These are phyloP conservation scores for Zosterops pallidus DNA, from an alignment of 2,113 vertebrate genomes.

Conservation along the genomic window DNA sequence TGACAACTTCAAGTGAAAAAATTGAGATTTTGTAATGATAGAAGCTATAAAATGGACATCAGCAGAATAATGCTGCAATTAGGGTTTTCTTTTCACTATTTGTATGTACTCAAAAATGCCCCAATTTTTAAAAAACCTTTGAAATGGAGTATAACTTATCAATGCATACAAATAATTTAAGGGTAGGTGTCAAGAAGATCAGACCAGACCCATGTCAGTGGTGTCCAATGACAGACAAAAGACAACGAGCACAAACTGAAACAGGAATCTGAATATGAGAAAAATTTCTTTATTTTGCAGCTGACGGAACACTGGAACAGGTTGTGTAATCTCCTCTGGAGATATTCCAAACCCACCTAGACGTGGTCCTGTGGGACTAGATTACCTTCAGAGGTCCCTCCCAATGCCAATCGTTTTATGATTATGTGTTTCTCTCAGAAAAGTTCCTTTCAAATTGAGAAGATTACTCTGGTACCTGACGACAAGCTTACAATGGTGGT, in stretches of 20 bases:
- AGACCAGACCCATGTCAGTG: not conserved
- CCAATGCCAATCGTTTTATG: not conserved
- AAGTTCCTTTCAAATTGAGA: not conserved
- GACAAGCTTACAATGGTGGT: not conserved
- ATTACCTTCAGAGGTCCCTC: not conserved
- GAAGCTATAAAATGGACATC: constrained; percentile 7
- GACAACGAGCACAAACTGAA: rapidly evolving
- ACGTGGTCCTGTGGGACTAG: not conserved
- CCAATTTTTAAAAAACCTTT: not conserved
- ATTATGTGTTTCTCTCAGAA: not conserved
- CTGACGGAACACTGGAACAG: not conserved
- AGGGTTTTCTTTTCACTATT: not conserved
- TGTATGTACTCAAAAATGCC: not conserved
- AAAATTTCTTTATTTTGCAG: not conserved
- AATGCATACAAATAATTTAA: not conserved
- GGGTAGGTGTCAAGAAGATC: not conserved
- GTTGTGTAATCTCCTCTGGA: not conserved
- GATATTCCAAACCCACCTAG: not conserved
- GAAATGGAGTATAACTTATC: not conserved
- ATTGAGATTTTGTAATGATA: not conserved
- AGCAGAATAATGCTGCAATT: not conserved
- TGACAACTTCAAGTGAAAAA: not conserved
- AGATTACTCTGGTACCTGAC: not conserved
- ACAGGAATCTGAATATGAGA: not conserved
- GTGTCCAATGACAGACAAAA: not conserved